A percentile compares a stretch with the other conserved stretches of the same genome.
phyloP scores from a whole-genome alignment of 2,113 vertebrate genomes.

The Poecilia latipinna region DNA sequence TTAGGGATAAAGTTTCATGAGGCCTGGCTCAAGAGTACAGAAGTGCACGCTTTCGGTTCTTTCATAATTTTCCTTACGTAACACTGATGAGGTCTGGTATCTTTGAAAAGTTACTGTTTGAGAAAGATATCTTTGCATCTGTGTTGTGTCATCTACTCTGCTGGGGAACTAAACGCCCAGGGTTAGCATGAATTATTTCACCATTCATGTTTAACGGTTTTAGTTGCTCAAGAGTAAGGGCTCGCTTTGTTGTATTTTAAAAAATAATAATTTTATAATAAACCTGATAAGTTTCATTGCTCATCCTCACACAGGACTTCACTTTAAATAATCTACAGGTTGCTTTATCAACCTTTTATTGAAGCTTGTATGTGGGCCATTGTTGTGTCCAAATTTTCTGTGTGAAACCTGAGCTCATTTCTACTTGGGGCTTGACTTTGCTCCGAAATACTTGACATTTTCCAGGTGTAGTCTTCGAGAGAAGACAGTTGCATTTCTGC shows the following conservation, averaged over 20 bases:
- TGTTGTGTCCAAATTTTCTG: no score
- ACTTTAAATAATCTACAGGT: no score
- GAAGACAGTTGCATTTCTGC: no score
- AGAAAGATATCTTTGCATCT: neutral
- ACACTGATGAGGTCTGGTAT: neutral
- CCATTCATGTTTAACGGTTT: neutral
- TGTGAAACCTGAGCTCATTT: no score
- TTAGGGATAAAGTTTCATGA: neutral
- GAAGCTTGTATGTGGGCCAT: no score
- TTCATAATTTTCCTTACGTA: neutral
- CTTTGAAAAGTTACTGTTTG: neutral
- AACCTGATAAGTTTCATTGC: neutral
- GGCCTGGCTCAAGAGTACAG: neutral
- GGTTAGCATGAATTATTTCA: neutral
- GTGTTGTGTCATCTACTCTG: neutral
- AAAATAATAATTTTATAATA: neutral
- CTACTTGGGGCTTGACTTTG: no score
- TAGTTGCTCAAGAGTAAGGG: neutral
- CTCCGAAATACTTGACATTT: no score
- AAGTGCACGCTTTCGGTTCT: neutral
- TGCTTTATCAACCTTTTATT: no score
- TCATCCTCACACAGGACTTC: neutral
- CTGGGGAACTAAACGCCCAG: neutral
- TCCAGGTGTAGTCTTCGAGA: no score
- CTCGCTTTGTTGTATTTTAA: neutral